A percentile compares a stretch with the other conserved stretches of the same genome.
These are phyloP conservation scores for Chionomys nivalis DNA, from an alignment of 2,113 vertebrate species.

Conservation along the genomic window DNA sequence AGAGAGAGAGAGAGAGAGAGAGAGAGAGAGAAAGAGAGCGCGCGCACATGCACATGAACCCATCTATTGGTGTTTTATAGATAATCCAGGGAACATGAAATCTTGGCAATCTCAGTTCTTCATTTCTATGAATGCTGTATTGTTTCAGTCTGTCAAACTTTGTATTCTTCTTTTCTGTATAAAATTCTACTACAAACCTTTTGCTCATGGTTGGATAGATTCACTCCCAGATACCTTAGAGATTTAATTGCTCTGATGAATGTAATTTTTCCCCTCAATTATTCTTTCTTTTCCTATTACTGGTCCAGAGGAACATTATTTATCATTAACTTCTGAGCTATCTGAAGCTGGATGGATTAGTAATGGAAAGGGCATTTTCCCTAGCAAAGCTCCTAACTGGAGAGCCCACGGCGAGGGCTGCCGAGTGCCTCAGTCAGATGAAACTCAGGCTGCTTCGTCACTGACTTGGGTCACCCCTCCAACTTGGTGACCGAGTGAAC, in stretches of 20 bases:
- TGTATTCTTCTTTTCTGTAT: constrained; percentile 14
- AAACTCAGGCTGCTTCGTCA: background rate
- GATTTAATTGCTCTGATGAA: constrained; percentile 56
- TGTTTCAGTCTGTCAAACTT: background rate
- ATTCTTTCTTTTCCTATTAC: constrained; percentile 43
- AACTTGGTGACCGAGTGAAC: background rate
- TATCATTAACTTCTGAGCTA: constrained; percentile 6
- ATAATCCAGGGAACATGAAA: background rate
- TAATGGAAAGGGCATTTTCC: constrained; percentile 32
- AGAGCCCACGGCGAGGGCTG: background rate
- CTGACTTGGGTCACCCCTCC: background rate
- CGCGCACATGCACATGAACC: background rate
- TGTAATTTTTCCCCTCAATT: background rate
- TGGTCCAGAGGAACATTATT: constrained; percentile 31
- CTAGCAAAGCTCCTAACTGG: background rate
- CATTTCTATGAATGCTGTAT: background rate
- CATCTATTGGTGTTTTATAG: background rate
- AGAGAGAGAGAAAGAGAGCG: background rate
- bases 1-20: background rate
- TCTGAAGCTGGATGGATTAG: background rate
- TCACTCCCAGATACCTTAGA: constrained; percentile 20
- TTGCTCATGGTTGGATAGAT: constrained; percentile 52
- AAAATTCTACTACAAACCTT: background rate
- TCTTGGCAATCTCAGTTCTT: constrained; percentile 6
- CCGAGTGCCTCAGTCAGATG: background rate